These are phyloP conservation scores for Muschampia plurimacula DNA, from an alignment of 2,888 invertebrate genomes.

Conservation along the genomic window DNA sequence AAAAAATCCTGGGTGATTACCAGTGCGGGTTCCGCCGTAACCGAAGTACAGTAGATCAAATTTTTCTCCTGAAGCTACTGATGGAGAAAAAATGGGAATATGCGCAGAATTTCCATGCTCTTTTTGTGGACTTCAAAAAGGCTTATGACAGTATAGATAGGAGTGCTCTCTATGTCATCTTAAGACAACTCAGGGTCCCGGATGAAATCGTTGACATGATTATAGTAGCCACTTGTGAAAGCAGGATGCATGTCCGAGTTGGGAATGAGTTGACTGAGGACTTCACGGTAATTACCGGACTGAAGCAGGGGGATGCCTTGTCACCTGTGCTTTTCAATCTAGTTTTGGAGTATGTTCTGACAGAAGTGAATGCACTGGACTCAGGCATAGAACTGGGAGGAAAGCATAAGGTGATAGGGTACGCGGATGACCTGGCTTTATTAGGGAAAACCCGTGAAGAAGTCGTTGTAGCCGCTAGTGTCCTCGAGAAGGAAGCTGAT, in stretches of 20 bases:
- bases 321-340: not conserved
- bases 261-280: not conserved
- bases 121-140: not conserved
- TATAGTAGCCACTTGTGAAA: not conserved
- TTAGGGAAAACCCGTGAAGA: too few species aligned
- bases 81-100: conserved; percentile 4
- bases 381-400: too few species aligned
- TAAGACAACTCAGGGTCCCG: not conserved
- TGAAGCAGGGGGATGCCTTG: not conserved
- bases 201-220: not conserved
- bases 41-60: not conserved
- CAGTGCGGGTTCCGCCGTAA: too few species aligned
- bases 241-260: not conserved
- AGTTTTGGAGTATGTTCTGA: too few species aligned
- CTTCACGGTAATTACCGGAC: not conserved
- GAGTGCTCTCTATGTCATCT: not conserved
- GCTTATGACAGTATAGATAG: not conserved
- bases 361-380: too few species aligned
- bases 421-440: too few species aligned
- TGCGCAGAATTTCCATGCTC: not conserved
- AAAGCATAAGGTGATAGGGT: too few species aligned
- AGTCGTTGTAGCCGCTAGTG: too few species aligned
- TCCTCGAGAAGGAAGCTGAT: too few species aligned
- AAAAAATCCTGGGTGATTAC: too few species aligned
- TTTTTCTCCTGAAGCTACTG: not conserved